Base-by-base conservation (phyloP, 1,140 invertebrate genomes). In the Pogonognathellus flavescens region DNA sequence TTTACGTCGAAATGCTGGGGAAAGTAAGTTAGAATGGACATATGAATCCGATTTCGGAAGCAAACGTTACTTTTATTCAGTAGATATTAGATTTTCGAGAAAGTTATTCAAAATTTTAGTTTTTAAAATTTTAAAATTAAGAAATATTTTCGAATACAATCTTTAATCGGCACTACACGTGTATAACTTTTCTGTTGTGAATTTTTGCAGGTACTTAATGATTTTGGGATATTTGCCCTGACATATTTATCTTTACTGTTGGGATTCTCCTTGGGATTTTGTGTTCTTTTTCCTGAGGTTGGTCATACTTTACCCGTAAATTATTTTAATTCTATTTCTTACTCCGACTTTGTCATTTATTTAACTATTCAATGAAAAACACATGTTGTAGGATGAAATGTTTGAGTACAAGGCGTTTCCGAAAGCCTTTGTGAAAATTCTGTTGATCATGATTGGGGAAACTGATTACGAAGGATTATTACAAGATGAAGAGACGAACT, bases 401-500 rank as follows among this genome's bases (percentile, higher is more conserved):
- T 89, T 91, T 90, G 80, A 90, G 93, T 84, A 90, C 6, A 25
- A 59, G 25, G 41, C 11, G 91, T 81, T 93, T 93, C 88, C 89
- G 90, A 88, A 89, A 13, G 89, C 92, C 6, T 84, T 93, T 13
- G 89, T 92, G 3, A 93, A 92, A 89, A 95, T 96, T 0, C 90
- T 96, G 59, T 95, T 96, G 0, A 96, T 97, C 95, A 97, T 97
- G 95, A 96, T 96, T 3, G 96, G 96, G 0, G 96, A 97, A 90
- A 90, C 95, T 81, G 94, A 95, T 88, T 92, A 95, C 57, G 94
- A 94, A 81, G 89, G 88, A 84, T 91, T 95, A n/a, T 89, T 95
- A 4, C 92, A 94, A 41, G 31, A 41, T 25, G 93, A 94, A 82
- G 92, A 93, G 84, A 93, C 94, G 0, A 92, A 93, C 50, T 92